These are phyloP conservation scores for Rosalia funebris DNA, from an alignment of 2,888 invertebrate species.

Conservation along the genomic window DNA sequence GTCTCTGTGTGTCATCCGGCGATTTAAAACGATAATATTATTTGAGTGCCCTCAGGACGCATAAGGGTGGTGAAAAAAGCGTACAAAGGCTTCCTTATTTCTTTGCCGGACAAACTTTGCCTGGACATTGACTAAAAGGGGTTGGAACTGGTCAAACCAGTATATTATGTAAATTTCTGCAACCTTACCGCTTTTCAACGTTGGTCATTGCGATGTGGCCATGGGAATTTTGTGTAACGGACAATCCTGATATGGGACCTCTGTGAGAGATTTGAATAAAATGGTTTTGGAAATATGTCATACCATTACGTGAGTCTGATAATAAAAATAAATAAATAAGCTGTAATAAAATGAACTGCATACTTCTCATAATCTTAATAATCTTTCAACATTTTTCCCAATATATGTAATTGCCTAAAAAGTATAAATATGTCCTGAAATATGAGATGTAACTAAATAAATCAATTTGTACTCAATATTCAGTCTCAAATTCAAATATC, in stretches of 20 bases:
- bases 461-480: too few relatives aligned
- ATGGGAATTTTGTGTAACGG: slow-evolving; percentile 44
- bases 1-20: slow-evolving; percentile 34
- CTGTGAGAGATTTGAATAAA: not conserved
- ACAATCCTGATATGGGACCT: slow-evolving; percentile 41
- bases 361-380: too few relatives aligned
- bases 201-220: slow-evolving; percentile 42
- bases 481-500: too few relatives aligned
- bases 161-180: slow-evolving; percentile 58
- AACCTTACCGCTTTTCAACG: slow-evolving; percentile 39
- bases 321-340: too few relatives aligned
- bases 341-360: too few relatives aligned
- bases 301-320: too few relatives aligned
- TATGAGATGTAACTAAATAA: too few relatives aligned
- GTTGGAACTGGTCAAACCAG: slow-evolving; percentile 58
- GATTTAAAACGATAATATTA: slow-evolving; percentile 50
- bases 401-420: too few relatives aligned
- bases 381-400: too few relatives aligned
- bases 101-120: slow-evolving; percentile 43
- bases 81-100: slow-evolving; percentile 46
- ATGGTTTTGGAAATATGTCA: too few relatives aligned
- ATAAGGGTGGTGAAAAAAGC: slow-evolving; percentile 39
- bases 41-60: slow-evolving; percentile 44
- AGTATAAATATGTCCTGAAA: too few relatives aligned
- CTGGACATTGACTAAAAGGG: slow-evolving; percentile 49